Evolutionary conservation across 1,140 invertebrate genomes (phyloP), one percentile per base, ranked within the genome.

Genomic region (Psix sp.): DNA sequence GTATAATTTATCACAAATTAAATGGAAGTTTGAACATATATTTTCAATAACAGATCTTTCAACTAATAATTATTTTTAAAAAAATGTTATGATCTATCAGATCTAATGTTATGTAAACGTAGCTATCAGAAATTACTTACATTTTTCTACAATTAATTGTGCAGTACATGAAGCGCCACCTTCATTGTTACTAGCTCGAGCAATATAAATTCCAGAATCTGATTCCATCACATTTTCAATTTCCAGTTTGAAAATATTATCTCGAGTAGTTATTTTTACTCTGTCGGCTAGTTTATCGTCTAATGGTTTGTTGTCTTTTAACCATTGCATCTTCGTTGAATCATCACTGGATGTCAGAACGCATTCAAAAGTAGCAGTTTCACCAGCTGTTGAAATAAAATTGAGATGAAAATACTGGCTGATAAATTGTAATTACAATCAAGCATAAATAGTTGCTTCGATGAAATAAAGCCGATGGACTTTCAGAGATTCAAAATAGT

Each of bases 201-300:
- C 95, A 0, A 95, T 97, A 81, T 99, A 99, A 14, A 95, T 90
- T 10, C 97, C 97, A 1, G 91, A 90, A 86, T 99, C 97, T 24
- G 91, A 91, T 49, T 93, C 93, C 14, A 89, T 88, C 51, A 94
- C 94, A 76, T 97, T 93, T 70, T 92, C 89, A 14, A 99, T 91
- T 74, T 93, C 90, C 49, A 99, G 86, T 45, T 89, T 91, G 81
- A 91, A 93, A 0, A 84, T 86, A 15, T 89, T 88, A 20, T 91
- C 88, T 7, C 87, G 85, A 33, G 87, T 85, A 0, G 88, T 88
- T 11, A 91, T 89, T 40, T 90, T 90, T 31, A 95, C 90, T 5
- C 94, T 88, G 76, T 95, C 94, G 11, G 93, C 92, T 31, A 95
- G 84, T 54, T 88, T 90, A 76, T 94, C 94, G 24, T 93, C 91